Evolutionary conservation across 2,113 vertebrate genomes (phyloP).

Genomic region (Cariama cristata): DNA sequence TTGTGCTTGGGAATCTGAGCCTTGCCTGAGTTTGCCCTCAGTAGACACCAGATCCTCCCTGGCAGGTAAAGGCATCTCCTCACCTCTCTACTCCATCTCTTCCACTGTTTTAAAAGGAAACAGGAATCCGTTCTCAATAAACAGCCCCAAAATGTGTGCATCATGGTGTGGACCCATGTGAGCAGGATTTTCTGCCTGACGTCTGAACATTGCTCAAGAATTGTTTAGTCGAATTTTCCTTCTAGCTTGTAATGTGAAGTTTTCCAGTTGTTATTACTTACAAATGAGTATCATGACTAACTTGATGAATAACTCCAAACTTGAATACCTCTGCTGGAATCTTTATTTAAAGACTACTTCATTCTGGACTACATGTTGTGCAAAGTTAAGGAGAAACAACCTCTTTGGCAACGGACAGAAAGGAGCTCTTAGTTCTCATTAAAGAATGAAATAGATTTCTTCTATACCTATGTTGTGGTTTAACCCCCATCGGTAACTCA

Average conservation of each 20-base stretch:
- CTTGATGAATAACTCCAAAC: slow-evolving; percentile 58
- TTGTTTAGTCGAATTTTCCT: slow-evolving; percentile 34
- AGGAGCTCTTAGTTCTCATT: not conserved
- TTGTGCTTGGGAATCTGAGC: fast-evolving
- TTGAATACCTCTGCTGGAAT: slow-evolving; percentile 50
- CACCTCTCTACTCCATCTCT: not conserved
- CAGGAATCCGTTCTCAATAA: not conserved
- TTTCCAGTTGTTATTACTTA: slow-evolving; percentile 68
- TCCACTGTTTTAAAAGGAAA: not conserved
- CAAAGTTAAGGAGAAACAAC: slow-evolving; percentile 45
- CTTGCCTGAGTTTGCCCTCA: not conserved
- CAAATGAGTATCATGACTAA: slow-evolving; percentile 67
- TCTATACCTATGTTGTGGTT: not conserved
- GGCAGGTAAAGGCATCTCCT: not conserved
- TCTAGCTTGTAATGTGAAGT: slow-evolving; percentile 38
- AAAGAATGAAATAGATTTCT: not conserved
- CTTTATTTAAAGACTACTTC: slow-evolving; percentile 24
- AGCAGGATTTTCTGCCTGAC: slow-evolving; percentile 14
- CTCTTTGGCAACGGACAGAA: not conserved
- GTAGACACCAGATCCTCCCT: not conserved
- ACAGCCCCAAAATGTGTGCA: not conserved
- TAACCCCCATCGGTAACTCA: not conserved
- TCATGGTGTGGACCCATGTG: not conserved
- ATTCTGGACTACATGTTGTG: slow-evolving; percentile 34
- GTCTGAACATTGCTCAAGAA: slow-evolving; percentile 36